These are phyloP conservation scores for Dolichomitus sp. DNA, from an alignment of 2,888 invertebrate genomes.

Conservation along the genomic window DNA sequence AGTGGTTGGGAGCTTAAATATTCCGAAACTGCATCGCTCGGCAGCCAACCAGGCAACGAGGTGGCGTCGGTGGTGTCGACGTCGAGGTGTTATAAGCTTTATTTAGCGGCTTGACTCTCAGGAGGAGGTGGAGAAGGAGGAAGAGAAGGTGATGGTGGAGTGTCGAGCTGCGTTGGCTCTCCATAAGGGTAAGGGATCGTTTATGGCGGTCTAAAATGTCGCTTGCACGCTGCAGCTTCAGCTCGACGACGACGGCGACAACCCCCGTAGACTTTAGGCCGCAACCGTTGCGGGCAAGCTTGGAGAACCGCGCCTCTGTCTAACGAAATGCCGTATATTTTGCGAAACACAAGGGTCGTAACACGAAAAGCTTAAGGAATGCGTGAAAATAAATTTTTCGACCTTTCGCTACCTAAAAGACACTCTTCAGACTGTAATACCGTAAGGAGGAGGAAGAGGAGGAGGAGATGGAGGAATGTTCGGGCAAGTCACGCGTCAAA, in stretches of 20 bases:
- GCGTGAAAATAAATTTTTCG: neutral
- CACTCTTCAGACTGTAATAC: neutral
- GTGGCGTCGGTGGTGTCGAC: conserved; percentile 57
- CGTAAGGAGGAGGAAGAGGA: neutral
- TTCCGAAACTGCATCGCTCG: conserved; percentile 74
- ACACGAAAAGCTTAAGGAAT: neutral
- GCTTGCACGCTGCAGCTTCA: conserved; percentile 73
- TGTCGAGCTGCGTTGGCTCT: conserved; percentile 34
- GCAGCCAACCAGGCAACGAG: conserved; percentile 71
- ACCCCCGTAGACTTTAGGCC: conserved; percentile 66
- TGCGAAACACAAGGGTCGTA: neutral
- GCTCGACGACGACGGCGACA: conserved; percentile 68
- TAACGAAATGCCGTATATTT: conserved; percentile 30
- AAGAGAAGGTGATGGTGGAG: conserved; percentile 52
- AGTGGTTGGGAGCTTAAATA: conserved; percentile 70
- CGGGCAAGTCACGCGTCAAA: conserved; percentile 27
- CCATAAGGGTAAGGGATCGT: conserved; percentile 74
- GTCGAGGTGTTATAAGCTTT: conserved; percentile 77
- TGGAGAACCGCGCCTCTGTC: conserved; percentile 64
- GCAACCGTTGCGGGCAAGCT: conserved; percentile 75
- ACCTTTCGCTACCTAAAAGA: neutral
- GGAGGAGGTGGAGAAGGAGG: conserved; percentile 61
- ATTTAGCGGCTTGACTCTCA: conserved; percentile 71
- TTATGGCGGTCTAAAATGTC: conserved; percentile 81
- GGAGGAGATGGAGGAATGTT: neutral